phyloP scores from a whole-genome alignment of 2,888 invertebrate genomes.

The Limnephilus lunatus region DNA sequence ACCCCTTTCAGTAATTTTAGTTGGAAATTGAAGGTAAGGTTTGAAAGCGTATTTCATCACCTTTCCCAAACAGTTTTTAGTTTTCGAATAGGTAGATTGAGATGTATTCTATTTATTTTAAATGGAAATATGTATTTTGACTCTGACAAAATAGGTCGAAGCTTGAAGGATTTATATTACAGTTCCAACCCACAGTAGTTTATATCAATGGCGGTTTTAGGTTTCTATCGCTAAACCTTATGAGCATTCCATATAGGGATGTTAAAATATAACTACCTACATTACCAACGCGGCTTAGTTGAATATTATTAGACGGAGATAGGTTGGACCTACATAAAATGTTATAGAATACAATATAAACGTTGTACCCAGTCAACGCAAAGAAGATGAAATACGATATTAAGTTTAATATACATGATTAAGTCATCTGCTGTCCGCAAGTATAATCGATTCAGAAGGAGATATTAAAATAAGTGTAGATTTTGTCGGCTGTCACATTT shows the following conservation, averaged over 20 bases:
- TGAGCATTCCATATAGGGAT: constrained; percentile 15
- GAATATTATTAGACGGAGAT: background rate
- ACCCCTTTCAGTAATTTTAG: too few species aligned
- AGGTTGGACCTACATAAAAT: background rate
- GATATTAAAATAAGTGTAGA: background rate
- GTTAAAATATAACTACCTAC: constrained; percentile 10
- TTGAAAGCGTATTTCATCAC: too few species aligned
- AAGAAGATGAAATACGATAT: background rate
- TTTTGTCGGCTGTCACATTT: background rate
- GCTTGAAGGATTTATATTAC: background rate
- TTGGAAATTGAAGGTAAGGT: too few species aligned
- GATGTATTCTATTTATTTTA: too few species aligned
- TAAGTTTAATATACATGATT: background rate
- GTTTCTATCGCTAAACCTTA: constrained; percentile 20
- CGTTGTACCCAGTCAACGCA: background rate
- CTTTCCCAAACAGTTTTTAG: too few species aligned
- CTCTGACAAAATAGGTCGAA: too few species aligned
- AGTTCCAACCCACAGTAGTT: background rate
- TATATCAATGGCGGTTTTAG: constrained; percentile 27
- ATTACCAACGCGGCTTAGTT: background rate
- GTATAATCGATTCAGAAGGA: background rate
- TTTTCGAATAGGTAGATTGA: too few species aligned
- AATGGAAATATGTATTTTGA: too few species aligned
- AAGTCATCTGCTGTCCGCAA: background rate
- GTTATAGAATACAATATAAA: background rate